Evolutionary conservation across 2,797 vertebrate species (phyloP).

Genomic region (Tolypeutes matacus): DNA sequence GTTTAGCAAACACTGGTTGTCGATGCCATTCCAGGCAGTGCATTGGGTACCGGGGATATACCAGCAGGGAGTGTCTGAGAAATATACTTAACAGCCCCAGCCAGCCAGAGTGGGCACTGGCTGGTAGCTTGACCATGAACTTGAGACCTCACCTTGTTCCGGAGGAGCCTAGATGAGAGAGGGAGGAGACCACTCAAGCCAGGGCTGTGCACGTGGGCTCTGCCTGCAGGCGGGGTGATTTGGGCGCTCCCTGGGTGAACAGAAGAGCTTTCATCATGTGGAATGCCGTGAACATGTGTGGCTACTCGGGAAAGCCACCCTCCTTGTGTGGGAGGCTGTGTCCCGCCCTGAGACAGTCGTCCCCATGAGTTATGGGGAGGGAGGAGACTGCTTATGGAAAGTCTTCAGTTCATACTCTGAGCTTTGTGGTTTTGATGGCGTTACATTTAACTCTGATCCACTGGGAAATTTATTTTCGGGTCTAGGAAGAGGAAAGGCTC

Average conservation of each 20-base stretch:
- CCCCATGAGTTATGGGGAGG: too few species aligned
- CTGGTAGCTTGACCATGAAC: background rate
- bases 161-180: background rate
- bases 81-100: background rate
- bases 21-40: background rate
- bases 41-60: too few species aligned
- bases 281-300: fast-evolving
- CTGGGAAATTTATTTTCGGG: background rate
- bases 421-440: background rate
- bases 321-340: too few species aligned
- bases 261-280: too few species aligned
- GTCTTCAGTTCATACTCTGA: background rate
- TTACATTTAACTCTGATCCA: background rate
- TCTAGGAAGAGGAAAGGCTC: background rate
- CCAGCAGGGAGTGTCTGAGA: fast-evolving
- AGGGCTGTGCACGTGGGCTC: background rate
- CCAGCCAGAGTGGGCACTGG: background rate
- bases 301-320: background rate
- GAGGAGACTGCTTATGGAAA: too few species aligned
- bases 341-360: too few species aligned
- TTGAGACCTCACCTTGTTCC: background rate
- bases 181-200: background rate
- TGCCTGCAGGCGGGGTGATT: fast-evolving
- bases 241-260: background rate
- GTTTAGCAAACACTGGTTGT: background rate